Percentiles rank a stretch among this genome's conserved stretches.
phyloP scores from a whole-genome alignment of 2,113 vertebrate genomes.

The Barbus barbus region DNA sequence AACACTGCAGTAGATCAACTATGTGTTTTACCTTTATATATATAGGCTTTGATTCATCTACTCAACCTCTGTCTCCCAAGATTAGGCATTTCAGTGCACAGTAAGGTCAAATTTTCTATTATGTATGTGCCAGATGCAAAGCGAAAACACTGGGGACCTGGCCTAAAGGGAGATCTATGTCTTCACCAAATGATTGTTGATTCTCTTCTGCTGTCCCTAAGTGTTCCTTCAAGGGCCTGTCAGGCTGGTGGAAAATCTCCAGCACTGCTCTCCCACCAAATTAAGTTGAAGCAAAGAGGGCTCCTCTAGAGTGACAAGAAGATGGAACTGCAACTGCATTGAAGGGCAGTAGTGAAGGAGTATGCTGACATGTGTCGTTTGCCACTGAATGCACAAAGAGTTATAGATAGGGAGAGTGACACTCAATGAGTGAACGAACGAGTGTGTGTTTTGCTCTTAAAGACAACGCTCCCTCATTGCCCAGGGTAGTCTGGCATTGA shows the following conservation, averaged over 20 bases:
- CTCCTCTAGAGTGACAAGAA: slow-evolving; percentile 34
- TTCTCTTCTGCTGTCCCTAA: slow-evolving; percentile 19
- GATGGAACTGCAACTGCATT: slow-evolving; percentile 29
- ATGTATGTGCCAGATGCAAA: slow-evolving; percentile 36
- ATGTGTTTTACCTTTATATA: slow-evolving; percentile 65
- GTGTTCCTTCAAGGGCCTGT: slow-evolving; percentile 15
- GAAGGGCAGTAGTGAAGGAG: slow-evolving; percentile 2
- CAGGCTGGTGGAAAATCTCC: slow-evolving; percentile 29
- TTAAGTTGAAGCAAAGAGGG: slow-evolving; percentile 40
- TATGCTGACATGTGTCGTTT: slow-evolving; percentile 2
- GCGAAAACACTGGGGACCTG: neutral
- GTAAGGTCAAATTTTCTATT: slow-evolving; percentile 56
- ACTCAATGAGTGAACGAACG: neutral
- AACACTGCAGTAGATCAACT: slow-evolving; percentile 60
- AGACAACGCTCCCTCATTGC: neutral
- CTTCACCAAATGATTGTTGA: slow-evolving; percentile 39
- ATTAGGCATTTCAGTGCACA: slow-evolving; percentile 61
- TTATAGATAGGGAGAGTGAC: slow-evolving; percentile 11
- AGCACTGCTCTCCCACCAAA: slow-evolving; percentile 25
- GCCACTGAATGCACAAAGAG: slow-evolving; percentile 8
- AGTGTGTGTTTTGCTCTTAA: slow-evolving; percentile 25
- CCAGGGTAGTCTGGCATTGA: slow-evolving; percentile 5
- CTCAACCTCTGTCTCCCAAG: slow-evolving; percentile 60
- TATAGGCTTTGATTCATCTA: slow-evolving; percentile 52
- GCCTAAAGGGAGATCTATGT: slow-evolving; percentile 10